These are phyloP conservation scores for Cathartes aura DNA, from an alignment of 2,113 vertebrate species.

Conservation along the genomic window DNA sequence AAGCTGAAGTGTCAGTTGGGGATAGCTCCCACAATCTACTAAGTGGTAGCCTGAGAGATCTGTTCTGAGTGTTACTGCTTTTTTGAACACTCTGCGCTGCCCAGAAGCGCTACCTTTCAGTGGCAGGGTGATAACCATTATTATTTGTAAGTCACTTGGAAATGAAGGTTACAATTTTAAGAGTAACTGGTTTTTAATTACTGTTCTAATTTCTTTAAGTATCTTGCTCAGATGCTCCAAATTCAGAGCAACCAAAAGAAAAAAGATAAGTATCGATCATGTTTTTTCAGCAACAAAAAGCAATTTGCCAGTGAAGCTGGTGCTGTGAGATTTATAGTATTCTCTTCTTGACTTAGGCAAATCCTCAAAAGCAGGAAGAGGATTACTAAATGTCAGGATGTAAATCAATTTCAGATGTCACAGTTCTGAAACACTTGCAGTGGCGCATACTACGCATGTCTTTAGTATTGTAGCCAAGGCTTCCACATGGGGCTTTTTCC, in stretches of 20 bases:
- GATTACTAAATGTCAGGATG: neutral
- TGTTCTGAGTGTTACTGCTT: neutral
- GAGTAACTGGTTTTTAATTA: neutral
- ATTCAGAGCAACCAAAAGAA: neutral
- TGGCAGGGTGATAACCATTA: neutral
- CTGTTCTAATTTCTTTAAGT: neutral
- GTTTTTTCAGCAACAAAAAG: neutral
- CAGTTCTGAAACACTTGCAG: neutral
- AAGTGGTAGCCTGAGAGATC: neutral
- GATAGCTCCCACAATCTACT: neutral
- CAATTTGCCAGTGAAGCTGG: neutral
- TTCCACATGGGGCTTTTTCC: neutral
- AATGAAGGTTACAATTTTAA: neutral
- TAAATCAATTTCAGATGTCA: neutral
- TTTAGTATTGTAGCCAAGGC: neutral
- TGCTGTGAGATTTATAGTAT: neutral
- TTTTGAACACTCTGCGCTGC: neutral
- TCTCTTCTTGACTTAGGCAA: neutral
- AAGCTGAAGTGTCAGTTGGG: neutral
- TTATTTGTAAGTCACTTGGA: neutral
- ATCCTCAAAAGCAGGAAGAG: neutral
- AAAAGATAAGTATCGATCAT: rapidly evolving
- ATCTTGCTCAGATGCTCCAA: neutral
- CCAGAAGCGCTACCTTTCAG: neutral
- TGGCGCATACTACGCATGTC: rapidly evolving